Evolutionary conservation across 37 sponge, comb jelly and placozoan genomes (phyloP), one percentile per base, ranked within the genome.

Genomic region (Spongilla lacustris): DNA sequence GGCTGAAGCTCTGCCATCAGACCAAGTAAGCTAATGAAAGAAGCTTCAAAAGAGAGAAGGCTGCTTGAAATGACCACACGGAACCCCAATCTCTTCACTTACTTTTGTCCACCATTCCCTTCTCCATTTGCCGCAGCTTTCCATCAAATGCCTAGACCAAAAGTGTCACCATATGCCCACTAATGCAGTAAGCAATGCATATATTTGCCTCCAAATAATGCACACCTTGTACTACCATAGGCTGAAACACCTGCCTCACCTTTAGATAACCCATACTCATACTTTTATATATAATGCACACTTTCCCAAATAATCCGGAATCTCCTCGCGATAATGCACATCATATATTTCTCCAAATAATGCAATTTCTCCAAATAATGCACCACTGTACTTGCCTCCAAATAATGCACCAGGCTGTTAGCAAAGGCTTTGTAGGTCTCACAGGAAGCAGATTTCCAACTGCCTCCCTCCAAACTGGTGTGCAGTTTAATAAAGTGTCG

Each of bases 401-500:
- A 33, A 46, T 80, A 84, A 36, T 23, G 22, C 11, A 17, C 24
- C 33, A 89, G 69, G 11, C 69, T 74, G 67, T 73, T 37, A 2
- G 75, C 75, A 21, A 84, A 72, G 23, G 90, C 90, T 35, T 84
- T 77, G 37, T 80, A 84, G 13, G 90, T 89, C 38, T 68, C 68
- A 35, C 75, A 72, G 28, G 36, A 14, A 0, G 29, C 69, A 76
- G 68, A 71, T n/a, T 19, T 24, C 35, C 28, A 50, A 34, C 48
- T 28, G 2, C 69, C 85, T 27, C 27, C 69, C 46, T 50, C n/a
- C 26, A 25, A 29, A 22, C 31, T 37, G 32, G 13, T 72, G 14
- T 34, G 32, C 73, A 24, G 58, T 58, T 17, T 32, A 30, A 19
- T 67, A 36, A 89, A 89, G 0, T 28, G 22, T 29, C 84, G 68